phyloP scores from a whole-genome alignment of 2,113 vertebrate genomes.

The Laticauda laticaudata region DNA sequence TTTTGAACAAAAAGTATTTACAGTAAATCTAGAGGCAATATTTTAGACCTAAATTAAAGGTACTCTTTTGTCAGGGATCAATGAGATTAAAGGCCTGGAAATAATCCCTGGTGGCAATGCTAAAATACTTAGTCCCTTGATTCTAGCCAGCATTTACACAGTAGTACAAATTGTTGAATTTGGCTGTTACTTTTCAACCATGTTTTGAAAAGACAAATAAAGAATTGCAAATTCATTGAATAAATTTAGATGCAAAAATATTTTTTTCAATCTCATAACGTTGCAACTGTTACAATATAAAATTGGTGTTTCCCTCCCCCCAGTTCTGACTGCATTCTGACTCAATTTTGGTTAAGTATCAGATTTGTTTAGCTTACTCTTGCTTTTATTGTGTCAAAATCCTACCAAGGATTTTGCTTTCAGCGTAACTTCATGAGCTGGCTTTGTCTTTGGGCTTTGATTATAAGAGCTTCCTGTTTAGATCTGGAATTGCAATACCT shows the following conservation, averaged over 20 bases:
- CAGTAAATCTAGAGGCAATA: too few species aligned
- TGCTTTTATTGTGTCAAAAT: constrained; percentile 25
- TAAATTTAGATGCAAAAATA: not conserved
- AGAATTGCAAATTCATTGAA: not conserved
- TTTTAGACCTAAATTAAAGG: not conserved
- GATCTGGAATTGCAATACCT: not conserved
- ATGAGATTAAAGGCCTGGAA: not conserved
- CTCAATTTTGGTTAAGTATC: constrained; percentile 22
- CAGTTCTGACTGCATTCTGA: not conserved
- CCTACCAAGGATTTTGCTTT: constrained; percentile 7
- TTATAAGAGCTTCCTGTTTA: constrained; percentile 2
- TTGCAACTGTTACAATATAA: not conserved
- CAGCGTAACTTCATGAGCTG: not conserved
- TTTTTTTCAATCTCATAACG: not conserved
- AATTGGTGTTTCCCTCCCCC: not conserved
- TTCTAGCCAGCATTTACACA: not conserved
- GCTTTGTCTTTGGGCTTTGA: not conserved
- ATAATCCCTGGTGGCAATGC: not conserved
- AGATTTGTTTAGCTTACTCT: constrained; percentile 20
- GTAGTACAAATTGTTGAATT: not conserved
- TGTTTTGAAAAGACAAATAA: not conserved
- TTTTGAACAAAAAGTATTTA: not conserved
- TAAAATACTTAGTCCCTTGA: not conserved
- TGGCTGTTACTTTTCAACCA: not conserved
- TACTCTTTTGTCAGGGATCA: not conserved